These are phyloP conservation scores for Etheostoma nigrum DNA, from an alignment of 2,797 vertebrate genomes.

Conservation along the genomic window DNA sequence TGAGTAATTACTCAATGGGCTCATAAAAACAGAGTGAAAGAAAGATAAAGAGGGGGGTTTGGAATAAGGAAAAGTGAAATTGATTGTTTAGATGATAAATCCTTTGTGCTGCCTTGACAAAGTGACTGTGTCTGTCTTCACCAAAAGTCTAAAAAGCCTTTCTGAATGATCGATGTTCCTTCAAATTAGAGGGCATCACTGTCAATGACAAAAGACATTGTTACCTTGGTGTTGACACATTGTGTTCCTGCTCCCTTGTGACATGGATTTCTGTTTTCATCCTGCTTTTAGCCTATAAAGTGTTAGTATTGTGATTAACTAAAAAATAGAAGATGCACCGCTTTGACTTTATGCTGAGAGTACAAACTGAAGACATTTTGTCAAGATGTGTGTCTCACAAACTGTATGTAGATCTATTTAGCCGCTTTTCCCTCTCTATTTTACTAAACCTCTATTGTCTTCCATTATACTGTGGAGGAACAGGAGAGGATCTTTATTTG, in stretches of 20 bases:
- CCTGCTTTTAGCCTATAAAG: constrained; percentile 4
- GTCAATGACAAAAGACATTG: constrained; percentile 43
- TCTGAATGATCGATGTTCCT: constrained; percentile 51
- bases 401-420: constrained; percentile 26
- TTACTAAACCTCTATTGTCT: constrained; percentile 39
- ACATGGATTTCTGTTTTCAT: constrained; percentile 34
- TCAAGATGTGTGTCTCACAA: constrained; percentile 4
- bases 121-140: constrained; percentile 43
- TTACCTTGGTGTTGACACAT: constrained; percentile 14
- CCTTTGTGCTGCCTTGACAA: constrained; percentile 32
- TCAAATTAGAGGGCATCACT: constrained; percentile 50
- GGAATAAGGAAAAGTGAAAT: constrained; percentile 55
- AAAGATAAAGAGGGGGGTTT: constrained; percentile 43
- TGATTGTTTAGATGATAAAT: constrained; percentile 65
- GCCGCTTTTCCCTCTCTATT: constrained; percentile 28
- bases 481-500: constrained; percentile 27
- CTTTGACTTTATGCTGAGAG: constrained; percentile 43
- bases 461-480: constrained; percentile 24
- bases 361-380: constrained; percentile 34
- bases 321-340: background rate
- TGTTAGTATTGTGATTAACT: constrained; percentile 41
- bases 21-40: constrained; percentile 54
- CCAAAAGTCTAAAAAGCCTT: constrained; percentile 34
- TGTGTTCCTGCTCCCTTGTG: constrained; percentile 14
- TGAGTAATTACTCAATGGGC: constrained; percentile 65